Percentiles rank a stretch among this genome's conserved stretches.
phyloP scores from a whole-genome alignment of 2,113 vertebrate species.

The Phoenicopterus ruber region DNA sequence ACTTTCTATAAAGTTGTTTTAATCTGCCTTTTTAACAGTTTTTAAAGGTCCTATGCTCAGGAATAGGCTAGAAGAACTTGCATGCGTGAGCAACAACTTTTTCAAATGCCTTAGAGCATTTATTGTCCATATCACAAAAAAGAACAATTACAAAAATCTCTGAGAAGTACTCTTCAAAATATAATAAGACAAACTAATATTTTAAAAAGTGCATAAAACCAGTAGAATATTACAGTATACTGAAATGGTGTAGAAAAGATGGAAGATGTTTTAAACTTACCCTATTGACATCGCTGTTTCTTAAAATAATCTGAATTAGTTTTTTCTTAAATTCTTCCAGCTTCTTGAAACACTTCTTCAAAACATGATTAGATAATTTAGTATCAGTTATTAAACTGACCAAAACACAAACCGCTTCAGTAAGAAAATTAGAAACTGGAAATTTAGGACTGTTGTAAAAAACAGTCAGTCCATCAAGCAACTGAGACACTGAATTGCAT shows the following conservation, averaged over 20 bases:
- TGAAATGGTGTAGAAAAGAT: background rate
- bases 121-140: background rate
- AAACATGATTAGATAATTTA: constrained; percentile 64
- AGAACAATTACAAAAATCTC: background rate
- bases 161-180: background rate
- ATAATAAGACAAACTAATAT: background rate
- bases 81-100: background rate
- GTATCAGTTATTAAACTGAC: constrained; percentile 67
- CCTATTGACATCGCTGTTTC: constrained; percentile 63
- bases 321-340: constrained; percentile 79
- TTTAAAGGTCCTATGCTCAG: background rate
- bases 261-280: constrained; percentile 75
- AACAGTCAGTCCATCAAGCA: constrained; percentile 78
- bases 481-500: constrained; percentile 75
- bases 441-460: constrained; percentile 70
- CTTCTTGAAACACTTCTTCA: constrained; percentile 70
- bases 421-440: constrained; percentile 64
- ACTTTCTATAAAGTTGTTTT: background rate
- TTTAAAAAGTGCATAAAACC: background rate
- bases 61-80: background rate
- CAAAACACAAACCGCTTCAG: constrained; percentile 72
- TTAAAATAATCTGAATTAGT: constrained; percentile 77
- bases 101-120: background rate
- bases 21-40: background rate
- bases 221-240: background rate